Conservation (phyloP, 92 coral and sea anemone genomes). For the Heteractis magnifica region DNA sequence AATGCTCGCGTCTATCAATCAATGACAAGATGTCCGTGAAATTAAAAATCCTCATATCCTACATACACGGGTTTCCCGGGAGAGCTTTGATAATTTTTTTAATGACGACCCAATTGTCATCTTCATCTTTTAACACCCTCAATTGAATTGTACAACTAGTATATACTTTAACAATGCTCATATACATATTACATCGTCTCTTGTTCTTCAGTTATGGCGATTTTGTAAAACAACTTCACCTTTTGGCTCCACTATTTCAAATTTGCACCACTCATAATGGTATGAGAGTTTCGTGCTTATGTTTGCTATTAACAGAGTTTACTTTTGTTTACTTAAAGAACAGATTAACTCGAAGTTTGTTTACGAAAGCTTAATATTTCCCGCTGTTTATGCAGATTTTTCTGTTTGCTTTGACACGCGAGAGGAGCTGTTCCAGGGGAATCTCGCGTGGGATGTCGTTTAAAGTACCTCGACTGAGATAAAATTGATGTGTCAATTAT, state of each 20-base stretch:
- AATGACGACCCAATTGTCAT: not conserved
- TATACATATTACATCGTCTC: not conserved
- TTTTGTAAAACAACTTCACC: not conserved
- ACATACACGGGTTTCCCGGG: not conserved
- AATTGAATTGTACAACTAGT: not conserved
- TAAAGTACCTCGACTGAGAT: not conserved
- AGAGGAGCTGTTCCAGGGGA: not conserved
- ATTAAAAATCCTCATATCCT: not conserved
- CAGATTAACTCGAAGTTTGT: constrained; percentile 4
- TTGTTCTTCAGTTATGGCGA: not conserved
- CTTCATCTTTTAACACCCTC: not conserved
- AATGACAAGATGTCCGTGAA: not conserved
- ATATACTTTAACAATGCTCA: not conserved
- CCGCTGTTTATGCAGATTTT: constrained; percentile 5
- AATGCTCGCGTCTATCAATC: not conserved
- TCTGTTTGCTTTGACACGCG: constrained; percentile 6
- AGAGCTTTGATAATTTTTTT: not conserved
- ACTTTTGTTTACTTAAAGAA: not conserved
- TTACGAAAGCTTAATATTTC: constrained; percentile 8
- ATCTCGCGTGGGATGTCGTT: not conserved
- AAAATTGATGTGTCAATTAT: not conserved
- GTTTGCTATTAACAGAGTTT: constrained; percentile 10
- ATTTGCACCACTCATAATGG: not conserved
- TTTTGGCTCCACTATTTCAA: not conserved
- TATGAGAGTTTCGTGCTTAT: not conserved